Evolutionary conservation across 2,113 vertebrate genomes (phyloP).

Genomic region (Saguinus imperator): DNA sequence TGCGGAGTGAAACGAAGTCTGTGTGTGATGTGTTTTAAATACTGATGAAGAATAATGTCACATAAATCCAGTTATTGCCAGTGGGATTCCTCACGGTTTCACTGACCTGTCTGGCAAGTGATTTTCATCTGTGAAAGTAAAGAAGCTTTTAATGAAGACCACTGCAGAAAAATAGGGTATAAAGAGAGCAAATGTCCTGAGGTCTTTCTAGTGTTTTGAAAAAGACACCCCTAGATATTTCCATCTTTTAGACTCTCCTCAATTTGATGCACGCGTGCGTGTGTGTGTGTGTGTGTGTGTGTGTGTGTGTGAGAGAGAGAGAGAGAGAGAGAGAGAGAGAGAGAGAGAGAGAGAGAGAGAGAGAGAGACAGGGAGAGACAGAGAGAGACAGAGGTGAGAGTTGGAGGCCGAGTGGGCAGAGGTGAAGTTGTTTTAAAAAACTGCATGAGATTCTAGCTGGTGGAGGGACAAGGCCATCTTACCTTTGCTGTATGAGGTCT

Average conservation of each 20-base stretch:
- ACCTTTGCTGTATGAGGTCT: conserved; percentile 18
- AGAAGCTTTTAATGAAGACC: background rate
- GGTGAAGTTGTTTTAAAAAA: background rate
- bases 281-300: background rate
- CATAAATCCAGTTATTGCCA: background rate
- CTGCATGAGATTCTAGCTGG: background rate
- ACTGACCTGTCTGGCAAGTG: background rate
- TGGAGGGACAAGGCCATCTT: background rate
- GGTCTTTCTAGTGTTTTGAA: background rate
- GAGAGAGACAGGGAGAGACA: background rate
- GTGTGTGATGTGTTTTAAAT: background rate
- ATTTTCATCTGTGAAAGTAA: background rate
- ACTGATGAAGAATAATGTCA: background rate
- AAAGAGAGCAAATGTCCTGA: background rate
- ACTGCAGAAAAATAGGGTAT: background rate
- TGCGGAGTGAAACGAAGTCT: background rate
- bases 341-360: too few species aligned
- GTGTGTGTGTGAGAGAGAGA: too few species aligned
- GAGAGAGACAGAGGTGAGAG: background rate
- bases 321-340: accelerated
- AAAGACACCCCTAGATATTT: background rate
- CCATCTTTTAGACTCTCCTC: background rate
- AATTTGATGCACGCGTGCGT: background rate
- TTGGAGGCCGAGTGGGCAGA: background rate
- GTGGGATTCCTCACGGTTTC: background rate